Conservation (phyloP, 2,113 vertebrate species). For the Paraplagusia blochii region DNA sequence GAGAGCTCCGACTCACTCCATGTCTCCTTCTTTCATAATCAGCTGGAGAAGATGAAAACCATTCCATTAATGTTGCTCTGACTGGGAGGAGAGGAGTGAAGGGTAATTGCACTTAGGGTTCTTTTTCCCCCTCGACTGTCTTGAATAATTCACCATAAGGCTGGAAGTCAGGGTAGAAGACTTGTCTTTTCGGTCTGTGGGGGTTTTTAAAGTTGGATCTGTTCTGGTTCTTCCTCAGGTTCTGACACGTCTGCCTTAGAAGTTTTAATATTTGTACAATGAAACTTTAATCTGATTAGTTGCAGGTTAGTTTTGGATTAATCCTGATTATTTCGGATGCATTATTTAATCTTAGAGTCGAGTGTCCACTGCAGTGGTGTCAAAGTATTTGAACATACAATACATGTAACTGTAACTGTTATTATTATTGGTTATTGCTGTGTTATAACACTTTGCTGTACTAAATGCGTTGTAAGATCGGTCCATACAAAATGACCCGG, state of each 20-base stretch:
- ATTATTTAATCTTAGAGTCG: no score
- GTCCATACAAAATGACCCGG: no score
- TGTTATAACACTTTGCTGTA: no score
- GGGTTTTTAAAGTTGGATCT: conserved; percentile 56
- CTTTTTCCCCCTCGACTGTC: conserved; percentile 63
- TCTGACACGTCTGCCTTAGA: conserved; percentile 38
- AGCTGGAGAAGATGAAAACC: conserved; percentile 67
- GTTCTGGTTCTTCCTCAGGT: conserved; percentile 36
- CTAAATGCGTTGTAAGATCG: no score
- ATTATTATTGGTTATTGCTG: no score
- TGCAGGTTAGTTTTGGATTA: no score
- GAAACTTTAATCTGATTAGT: no score
- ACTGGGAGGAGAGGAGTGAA: conserved; percentile 60
- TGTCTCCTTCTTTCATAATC: conserved; percentile 53
- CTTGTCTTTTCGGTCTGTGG: conserved; percentile 33
- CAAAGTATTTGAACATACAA: no score
- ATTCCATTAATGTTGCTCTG: conserved; percentile 73
- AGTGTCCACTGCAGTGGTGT: no score
- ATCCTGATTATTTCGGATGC: no score
- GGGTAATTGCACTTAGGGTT: conserved; percentile 73
- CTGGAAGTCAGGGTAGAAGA: conserved; percentile 58
- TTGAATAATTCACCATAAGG: conserved; percentile 74
- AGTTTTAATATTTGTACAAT: conserved; percentile 10
- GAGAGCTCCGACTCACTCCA: conserved; percentile 32
- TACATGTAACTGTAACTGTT: no score